phyloP scores from a whole-genome alignment of 2,113 vertebrate genomes.

The Taxidea taxus region DNA sequence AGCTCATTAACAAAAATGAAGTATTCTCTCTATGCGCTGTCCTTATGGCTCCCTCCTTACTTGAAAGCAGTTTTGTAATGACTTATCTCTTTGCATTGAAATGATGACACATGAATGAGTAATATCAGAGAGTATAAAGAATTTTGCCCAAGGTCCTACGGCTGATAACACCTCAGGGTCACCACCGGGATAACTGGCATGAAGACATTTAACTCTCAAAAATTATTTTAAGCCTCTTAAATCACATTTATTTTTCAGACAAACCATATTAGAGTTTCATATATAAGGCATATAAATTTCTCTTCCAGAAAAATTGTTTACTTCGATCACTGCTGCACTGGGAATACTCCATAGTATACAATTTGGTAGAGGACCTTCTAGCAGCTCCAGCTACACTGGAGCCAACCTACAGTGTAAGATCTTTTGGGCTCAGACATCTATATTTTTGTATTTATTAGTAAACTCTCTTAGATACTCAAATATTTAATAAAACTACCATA shows the following conservation, averaged over 20 bases:
- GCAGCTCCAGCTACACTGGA: neutral
- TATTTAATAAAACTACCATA: neutral
- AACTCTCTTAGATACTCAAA: neutral
- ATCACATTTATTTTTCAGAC: neutral
- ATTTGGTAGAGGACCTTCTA: neutral
- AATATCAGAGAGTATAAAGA: neutral
- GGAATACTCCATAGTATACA: fast-evolving
- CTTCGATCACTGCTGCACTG: neutral
- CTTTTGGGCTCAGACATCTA: neutral
- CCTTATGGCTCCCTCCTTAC: neutral
- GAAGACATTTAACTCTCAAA: neutral
- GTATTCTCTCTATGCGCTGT: neutral
- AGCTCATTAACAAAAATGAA: neutral
- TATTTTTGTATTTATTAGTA: neutral
- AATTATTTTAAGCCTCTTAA: neutral
- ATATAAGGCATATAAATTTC: neutral
- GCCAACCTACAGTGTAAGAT: neutral
- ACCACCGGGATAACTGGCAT: neutral
- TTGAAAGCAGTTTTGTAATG: neutral
- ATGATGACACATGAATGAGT: neutral
- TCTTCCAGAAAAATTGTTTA: neutral
- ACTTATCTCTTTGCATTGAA: neutral
- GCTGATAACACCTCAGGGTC: neutral
- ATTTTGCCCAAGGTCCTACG: neutral
- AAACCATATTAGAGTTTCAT: neutral